These are phyloP conservation scores for Pseudococcus viburni DNA, from an alignment of 2,888 invertebrate species.

Conservation along the genomic window DNA sequence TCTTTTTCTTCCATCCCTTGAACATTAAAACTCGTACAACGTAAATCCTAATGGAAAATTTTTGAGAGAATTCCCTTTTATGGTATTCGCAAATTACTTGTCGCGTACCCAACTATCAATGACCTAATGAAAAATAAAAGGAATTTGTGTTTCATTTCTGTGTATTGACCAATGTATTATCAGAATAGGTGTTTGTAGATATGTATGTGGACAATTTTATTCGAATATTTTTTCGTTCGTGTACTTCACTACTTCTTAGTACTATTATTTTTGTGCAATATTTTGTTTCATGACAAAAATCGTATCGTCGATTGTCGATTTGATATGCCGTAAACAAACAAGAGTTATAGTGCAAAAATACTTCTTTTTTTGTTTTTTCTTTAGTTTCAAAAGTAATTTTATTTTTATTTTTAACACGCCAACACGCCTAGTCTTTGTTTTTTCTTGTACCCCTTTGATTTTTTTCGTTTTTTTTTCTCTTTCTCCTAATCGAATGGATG, in stretches of 20 bases:
- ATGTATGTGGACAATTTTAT: background rate
- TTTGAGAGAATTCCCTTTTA: too few species aligned
- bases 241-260: background rate
- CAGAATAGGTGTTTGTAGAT: background rate
- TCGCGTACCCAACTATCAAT: too few species aligned
- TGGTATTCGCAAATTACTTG: too few species aligned
- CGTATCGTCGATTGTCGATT: background rate
- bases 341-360: background rate
- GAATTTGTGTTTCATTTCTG: background rate
- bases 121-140: too few species aligned
- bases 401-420: conserved; percentile 11
- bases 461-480: background rate
- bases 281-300: conserved; percentile 38
- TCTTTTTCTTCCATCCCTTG: too few species aligned
- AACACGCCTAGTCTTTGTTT: conserved; percentile 3
- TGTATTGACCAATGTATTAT: background rate
- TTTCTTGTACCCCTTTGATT: conserved; percentile 1
- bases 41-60: too few species aligned
- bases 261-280: background rate
- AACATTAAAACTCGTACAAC: too few species aligned
- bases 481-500: background rate
- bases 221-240: background rate
- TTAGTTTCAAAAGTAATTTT: background rate
- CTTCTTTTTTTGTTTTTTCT: background rate
- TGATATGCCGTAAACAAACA: background rate